phyloP scores from a whole-genome alignment of 2,113 vertebrate genomes.

The Junco hyemalis region DNA sequence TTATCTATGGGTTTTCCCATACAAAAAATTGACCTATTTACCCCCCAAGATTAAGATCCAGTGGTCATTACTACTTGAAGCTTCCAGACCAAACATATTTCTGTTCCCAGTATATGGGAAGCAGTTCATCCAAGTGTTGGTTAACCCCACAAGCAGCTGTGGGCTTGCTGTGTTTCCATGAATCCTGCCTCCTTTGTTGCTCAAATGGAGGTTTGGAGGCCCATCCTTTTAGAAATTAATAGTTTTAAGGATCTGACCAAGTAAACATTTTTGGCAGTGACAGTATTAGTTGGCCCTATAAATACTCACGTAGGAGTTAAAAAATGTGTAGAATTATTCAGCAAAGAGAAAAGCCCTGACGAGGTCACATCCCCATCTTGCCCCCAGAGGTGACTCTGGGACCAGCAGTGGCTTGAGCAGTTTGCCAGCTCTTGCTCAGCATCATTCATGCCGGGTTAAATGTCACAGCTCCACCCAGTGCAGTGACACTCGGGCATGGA shows the following conservation, averaged over 20 bases:
- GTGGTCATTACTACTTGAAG: background rate
- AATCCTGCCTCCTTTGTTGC: background rate
- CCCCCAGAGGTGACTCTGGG: background rate
- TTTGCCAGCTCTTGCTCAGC: background rate
- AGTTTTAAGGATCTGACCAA: background rate
- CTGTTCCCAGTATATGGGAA: background rate
- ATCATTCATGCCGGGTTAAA: background rate
- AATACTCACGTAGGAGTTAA: background rate
- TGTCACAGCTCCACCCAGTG: background rate
- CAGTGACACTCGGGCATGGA: background rate
- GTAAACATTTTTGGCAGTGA: background rate
- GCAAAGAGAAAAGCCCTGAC: background rate
- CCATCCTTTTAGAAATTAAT: background rate
- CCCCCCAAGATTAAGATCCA: background rate
- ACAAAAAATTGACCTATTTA: background rate
- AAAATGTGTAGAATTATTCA: background rate
- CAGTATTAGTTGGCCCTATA: background rate
- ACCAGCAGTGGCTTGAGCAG: background rate
- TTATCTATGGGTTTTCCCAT: background rate
- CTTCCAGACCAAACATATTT: background rate
- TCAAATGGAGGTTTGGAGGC: background rate
- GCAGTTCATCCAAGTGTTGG: background rate
- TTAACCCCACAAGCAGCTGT: background rate
- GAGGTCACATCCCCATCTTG: background rate
- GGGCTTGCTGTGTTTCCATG: background rate